phyloP scores from a whole-genome alignment of 2,113 vertebrate species.

The Chiloscyllium plagiosum region DNA sequence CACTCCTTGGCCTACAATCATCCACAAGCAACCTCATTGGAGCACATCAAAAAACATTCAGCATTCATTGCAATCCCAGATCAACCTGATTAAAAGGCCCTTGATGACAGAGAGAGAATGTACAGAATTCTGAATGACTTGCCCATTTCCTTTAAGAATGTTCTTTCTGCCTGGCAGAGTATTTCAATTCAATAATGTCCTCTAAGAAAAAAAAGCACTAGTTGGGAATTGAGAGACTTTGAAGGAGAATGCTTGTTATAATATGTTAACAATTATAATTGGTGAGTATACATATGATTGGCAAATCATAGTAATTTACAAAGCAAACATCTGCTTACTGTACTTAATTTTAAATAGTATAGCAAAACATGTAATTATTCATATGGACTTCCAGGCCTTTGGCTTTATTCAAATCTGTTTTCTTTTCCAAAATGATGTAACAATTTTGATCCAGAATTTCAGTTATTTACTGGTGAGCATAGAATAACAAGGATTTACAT shows the following conservation, averaged over 20 bases:
- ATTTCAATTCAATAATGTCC: background rate
- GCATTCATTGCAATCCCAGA: background rate
- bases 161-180: background rate
- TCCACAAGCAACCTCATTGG: background rate
- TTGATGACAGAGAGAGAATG: background rate
- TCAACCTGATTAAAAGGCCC: background rate
- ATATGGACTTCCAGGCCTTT: background rate
- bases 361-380: background rate
- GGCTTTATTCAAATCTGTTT: too few species aligned
- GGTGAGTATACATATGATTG: background rate
- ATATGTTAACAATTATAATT: background rate
- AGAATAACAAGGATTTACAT: background rate
- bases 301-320: background rate
- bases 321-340: background rate
- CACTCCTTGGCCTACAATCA: background rate
- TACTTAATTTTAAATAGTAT: background rate
- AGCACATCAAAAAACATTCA: background rate
- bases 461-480: background rate
- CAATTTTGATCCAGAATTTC: background rate
- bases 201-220: background rate
- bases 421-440: background rate
- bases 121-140: background rate
- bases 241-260: background rate
- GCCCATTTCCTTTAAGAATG: background rate
- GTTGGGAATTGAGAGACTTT: background rate